Evolutionary conservation across 2,113 vertebrate species (phyloP).

Genomic region (Pteronura brasiliensis): DNA sequence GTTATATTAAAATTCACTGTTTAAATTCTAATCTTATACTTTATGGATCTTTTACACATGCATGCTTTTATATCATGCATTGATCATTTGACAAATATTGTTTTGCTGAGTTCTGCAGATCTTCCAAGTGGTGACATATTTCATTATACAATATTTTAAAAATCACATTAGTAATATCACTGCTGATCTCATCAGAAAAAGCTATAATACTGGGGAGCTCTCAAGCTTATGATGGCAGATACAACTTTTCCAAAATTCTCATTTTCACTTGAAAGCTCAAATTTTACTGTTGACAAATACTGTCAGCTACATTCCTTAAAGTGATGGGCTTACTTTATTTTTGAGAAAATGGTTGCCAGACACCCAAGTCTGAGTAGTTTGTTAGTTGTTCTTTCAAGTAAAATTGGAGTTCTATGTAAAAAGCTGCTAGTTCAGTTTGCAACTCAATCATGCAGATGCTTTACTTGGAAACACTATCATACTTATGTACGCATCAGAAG

Average conservation of each 20-base stretch:
- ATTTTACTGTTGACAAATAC: conserved; percentile 33
- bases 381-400: conserved; percentile 6
- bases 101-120: background rate
- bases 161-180: conserved; percentile 6
- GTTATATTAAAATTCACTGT: conserved; percentile 25
- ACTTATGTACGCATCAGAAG: background rate
- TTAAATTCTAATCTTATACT: background rate
- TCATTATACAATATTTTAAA: background rate
- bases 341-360: conserved; percentile 35
- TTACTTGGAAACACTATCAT: background rate
- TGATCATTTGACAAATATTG: conserved; percentile 36
- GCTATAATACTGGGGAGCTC: background rate
- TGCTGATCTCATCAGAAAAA: conserved; percentile 8
- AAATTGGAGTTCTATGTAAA: conserved; percentile 29
- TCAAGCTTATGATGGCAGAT: conserved; percentile 15
- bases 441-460: conserved; percentile 21
- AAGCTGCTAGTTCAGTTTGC: conserved; percentile 11
- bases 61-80: conserved; percentile 19
- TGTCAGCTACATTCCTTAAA: conserved; percentile 35
- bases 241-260: conserved; percentile 16
- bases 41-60: background rate
- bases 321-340: conserved; percentile 37
- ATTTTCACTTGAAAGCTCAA: conserved; percentile 26
- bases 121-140: background rate
- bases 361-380: background rate